These are phyloP conservation scores for Phataginus tetradactyla DNA, from an alignment of 2,797 vertebrate species.

Conservation along the genomic window DNA sequence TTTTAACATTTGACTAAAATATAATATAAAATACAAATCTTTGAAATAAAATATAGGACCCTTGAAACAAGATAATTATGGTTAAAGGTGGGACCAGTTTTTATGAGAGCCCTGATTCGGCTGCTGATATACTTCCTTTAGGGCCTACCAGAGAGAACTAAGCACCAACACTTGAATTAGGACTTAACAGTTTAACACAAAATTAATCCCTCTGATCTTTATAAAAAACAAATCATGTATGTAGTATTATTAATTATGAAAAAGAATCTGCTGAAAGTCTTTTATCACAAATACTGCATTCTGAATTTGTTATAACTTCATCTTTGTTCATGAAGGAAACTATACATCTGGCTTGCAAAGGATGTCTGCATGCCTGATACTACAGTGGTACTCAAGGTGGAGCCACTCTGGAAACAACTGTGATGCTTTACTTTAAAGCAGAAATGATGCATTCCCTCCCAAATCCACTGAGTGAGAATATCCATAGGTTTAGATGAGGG, in stretches of 20 bases:
- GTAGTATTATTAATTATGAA: background rate
- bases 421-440: background rate
- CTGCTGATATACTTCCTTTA: background rate
- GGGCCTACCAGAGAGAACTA: background rate
- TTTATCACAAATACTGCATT: background rate
- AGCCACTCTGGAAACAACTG: background rate
- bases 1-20: background rate
- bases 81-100: background rate
- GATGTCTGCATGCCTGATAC: background rate
- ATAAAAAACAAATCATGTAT: background rate
- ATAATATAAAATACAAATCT: background rate
- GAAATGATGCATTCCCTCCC: background rate
- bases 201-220: background rate
- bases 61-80: background rate
- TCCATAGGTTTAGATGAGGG: background rate
- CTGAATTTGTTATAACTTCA: background rate
- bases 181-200: background rate
- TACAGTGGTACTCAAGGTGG: background rate
- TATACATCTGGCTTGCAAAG: background rate
- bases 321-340: background rate
- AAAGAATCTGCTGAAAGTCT: background rate
- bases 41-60: background rate
- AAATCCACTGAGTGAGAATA: background rate
- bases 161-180: background rate
- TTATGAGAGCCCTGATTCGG: background rate